phyloP scores from a whole-genome alignment of 2,888 invertebrate genomes.

The Watsonalla cultraria region DNA sequence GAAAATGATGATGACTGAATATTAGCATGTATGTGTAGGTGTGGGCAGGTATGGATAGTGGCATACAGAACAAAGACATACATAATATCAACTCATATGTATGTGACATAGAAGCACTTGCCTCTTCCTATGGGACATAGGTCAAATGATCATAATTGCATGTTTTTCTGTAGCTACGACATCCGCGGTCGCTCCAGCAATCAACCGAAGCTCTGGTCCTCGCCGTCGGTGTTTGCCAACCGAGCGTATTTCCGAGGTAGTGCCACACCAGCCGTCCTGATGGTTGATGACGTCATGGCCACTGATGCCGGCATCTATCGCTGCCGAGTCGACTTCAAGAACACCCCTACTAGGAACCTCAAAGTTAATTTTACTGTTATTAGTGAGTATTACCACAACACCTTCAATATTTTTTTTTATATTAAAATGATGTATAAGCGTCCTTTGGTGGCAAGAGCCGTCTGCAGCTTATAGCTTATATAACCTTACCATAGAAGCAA shows the following conservation, averaged over 20 bases:
- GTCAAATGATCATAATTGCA: neutral
- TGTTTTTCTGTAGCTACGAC: conserved; percentile 80
- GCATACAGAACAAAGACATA: too few relatives aligned
- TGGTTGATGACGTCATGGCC: conserved; percentile 86
- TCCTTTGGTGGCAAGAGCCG: too few relatives aligned
- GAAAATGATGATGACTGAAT: too few relatives aligned
- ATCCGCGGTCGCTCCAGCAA: conserved; percentile 85
- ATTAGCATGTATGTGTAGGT: too few relatives aligned
- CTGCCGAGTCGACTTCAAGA: conserved; percentile 94
- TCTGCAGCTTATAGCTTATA: too few relatives aligned
- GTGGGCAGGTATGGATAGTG: too few relatives aligned
- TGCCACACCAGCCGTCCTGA: conserved; percentile 87
- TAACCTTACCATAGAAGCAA: too few relatives aligned
- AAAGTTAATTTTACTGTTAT: conserved; percentile 94
- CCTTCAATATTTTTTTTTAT: neutral
- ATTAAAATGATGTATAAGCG: too few relatives aligned
- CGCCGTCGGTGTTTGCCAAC: conserved; percentile 85
- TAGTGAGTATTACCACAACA: conserved; percentile 81
- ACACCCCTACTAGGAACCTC: conserved; percentile 92
- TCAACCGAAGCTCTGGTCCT: conserved; percentile 91
- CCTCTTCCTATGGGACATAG: neutral
- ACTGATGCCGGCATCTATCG: conserved; percentile 91
- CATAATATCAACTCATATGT: too few relatives aligned
- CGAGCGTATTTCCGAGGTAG: conserved; percentile 88
- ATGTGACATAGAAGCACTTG: too few relatives aligned